These are phyloP conservation scores for Lymantria dispar DNA, from an alignment of 2,888 invertebrate genomes.

Conservation along the genomic window DNA sequence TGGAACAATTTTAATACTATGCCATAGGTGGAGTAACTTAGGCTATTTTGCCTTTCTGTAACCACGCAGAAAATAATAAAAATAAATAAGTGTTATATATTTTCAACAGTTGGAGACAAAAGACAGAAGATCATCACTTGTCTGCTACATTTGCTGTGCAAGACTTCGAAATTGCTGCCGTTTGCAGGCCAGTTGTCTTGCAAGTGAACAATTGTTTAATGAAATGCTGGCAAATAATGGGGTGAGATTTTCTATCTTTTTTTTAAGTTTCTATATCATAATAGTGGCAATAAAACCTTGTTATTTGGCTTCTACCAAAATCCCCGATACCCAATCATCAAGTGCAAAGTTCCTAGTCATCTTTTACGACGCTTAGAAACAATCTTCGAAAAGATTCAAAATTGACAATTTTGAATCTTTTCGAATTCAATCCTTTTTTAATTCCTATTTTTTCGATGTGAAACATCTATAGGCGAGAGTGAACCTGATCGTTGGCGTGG, in stretches of 20 bases:
- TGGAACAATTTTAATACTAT: too few species aligned
- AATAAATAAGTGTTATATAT: not conserved
- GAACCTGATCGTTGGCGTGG: too few species aligned
- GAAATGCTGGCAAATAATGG: slow-evolving; percentile 20
- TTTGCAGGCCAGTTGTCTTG: slow-evolving; percentile 33
- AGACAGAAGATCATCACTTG: slow-evolving; percentile 19
- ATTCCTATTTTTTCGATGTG: too few species aligned
- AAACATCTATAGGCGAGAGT: too few species aligned
- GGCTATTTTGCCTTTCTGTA: not conserved
- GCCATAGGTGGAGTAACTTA: too few species aligned
- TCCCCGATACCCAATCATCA: too few species aligned
- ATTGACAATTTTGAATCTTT: too few species aligned
- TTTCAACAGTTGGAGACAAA: slow-evolving; percentile 27
- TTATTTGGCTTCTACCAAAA: too few species aligned
- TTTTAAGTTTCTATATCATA: not conserved
- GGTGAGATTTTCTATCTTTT: slow-evolving; percentile 23
- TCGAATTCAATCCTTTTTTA: too few species aligned
- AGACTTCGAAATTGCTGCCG: slow-evolving; percentile 35
- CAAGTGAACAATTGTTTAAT: slow-evolving; percentile 34
- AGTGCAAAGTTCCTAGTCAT: too few species aligned
- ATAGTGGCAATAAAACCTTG: not conserved
- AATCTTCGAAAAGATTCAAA: too few species aligned
- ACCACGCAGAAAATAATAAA: not conserved
- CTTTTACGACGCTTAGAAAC: too few species aligned
- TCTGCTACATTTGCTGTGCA: slow-evolving; percentile 46